Conservation (phyloP, 2,797 vertebrate genomes). For the Epinephelus awoara region DNA sequence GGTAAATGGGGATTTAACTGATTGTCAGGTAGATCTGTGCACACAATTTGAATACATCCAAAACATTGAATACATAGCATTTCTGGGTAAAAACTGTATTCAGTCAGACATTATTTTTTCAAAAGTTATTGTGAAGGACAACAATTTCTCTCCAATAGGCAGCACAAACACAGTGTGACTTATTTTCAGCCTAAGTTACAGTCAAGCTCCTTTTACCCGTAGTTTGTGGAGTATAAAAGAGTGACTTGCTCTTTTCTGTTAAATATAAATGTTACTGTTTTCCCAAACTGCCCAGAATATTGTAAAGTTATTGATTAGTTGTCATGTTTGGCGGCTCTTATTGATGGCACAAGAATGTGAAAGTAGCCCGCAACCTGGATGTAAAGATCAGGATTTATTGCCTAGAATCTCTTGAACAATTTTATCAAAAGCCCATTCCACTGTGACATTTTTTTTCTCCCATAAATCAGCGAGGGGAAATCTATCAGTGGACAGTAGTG, state of each 20-base stretch:
- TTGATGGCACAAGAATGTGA: slow-evolving; percentile 98
- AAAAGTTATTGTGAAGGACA: slow-evolving; percentile 51
- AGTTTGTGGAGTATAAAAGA: slow-evolving; percentile 60
- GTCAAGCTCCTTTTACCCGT: slow-evolving; percentile 56
- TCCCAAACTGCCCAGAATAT: slow-evolving; percentile 90
- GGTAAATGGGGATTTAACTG: slow-evolving; percentile 29
- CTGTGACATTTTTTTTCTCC: slow-evolving; percentile 97
- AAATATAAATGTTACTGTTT: slow-evolving; percentile 91
- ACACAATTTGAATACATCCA: slow-evolving; percentile 15
- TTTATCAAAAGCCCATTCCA: slow-evolving; percentile 99
- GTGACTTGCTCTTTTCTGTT: slow-evolving; percentile 73
- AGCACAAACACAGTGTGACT: slow-evolving; percentile 69
- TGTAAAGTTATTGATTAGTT: slow-evolving; percentile 96
- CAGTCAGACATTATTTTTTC: slow-evolving; percentile 8
- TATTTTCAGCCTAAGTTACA: slow-evolving; percentile 76
- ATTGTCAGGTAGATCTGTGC: slow-evolving; percentile 19
- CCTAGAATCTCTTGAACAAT: slow-evolving; percentile 99
- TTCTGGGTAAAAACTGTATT: slow-evolving; percentile 20
- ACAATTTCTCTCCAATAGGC: slow-evolving; percentile 41
- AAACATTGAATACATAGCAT: neutral
- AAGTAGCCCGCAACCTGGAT: slow-evolving; percentile 95
- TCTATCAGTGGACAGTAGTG: slow-evolving; percentile 98
- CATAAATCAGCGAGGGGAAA: slow-evolving; percentile 98
- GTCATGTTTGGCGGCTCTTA: slow-evolving; percentile 93
- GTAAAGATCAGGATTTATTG: slow-evolving; percentile 99